Percentiles rank a stretch among this genome's conserved stretches.
These are phyloP conservation scores for Lagocephalus sceleratus DNA, from an alignment of 2,797 vertebrate species.

Conservation along the genomic window DNA sequence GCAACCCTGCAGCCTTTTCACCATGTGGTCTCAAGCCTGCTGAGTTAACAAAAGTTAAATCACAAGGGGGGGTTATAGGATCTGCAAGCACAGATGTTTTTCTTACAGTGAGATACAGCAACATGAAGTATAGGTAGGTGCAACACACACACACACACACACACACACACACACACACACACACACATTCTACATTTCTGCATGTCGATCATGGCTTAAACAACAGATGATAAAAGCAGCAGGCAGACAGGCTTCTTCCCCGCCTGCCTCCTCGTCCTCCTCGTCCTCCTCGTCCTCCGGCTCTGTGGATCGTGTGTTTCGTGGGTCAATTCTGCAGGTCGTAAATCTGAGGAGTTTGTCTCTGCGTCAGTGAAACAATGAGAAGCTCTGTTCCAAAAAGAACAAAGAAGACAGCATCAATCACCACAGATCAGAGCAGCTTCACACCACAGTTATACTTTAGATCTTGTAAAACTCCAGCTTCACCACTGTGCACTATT, in stretches of 20 bases:
- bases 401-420: conserved; percentile 5
- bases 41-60: conserved; percentile 52
- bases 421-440: background rate
- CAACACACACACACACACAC: background rate
- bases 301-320: conserved; percentile 4
- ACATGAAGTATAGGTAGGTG: conserved; percentile 10
- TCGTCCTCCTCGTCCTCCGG: background rate
- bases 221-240: conserved; percentile 27
- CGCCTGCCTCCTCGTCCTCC: conserved; percentile 4
- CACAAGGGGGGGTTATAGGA: conserved; percentile 30
- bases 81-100: conserved; percentile 15
- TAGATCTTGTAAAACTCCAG: background rate
- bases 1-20: conserved; percentile 55
- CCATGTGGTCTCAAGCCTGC: conserved; percentile 49
- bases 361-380: conserved; percentile 17
- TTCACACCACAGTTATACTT: background rate
- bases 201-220: background rate
- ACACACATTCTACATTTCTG: background rate
- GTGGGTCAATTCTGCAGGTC: background rate
- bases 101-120: conserved; percentile 15
- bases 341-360: conserved; percentile 21
- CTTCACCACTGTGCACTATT: too few species aligned
- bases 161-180: too few species aligned
- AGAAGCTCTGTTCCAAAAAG: conserved; percentile 7
- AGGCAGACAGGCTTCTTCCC: conserved; percentile 30